These are phyloP conservation scores for Congeria kusceri DNA, from an alignment of 2,888 invertebrate genomes.

Conservation along the genomic window DNA sequence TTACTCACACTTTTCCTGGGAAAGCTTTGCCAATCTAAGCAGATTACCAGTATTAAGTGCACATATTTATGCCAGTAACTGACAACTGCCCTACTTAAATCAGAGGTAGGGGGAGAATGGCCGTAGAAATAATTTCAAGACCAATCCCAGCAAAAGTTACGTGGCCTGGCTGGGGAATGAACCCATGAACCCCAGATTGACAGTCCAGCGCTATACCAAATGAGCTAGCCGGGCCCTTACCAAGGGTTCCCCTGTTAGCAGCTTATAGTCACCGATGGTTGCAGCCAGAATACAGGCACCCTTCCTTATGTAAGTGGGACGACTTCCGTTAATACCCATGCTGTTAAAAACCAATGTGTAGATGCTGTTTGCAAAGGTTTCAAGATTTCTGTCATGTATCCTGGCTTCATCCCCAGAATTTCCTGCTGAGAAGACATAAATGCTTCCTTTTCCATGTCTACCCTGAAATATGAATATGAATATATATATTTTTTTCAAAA, in stretches of 20 bases:
- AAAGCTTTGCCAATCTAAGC: too few species aligned
- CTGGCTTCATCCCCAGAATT: neutral
- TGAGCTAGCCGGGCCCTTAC: neutral
- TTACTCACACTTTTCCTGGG: too few species aligned
- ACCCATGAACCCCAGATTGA: too few species aligned
- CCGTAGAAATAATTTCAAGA: too few species aligned
- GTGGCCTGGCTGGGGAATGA: too few species aligned
- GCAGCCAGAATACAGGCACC: constrained; percentile 3
- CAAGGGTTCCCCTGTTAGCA: neutral
- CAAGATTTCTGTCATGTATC: neutral
- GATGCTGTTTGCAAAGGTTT: neutral
- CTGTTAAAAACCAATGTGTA: neutral
- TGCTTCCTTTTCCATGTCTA: constrained; percentile 2
- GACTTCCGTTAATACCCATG: neutral
- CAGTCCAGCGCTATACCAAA: too few species aligned
- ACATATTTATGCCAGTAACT: too few species aligned
- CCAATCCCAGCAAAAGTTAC: too few species aligned
- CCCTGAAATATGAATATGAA: neutral
- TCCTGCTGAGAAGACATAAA: constrained; percentile 4
- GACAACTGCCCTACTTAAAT: too few species aligned
- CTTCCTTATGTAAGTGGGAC: constrained; percentile 1
- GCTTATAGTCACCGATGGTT: neutral
- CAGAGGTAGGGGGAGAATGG: too few species aligned
- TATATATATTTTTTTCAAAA: too few species aligned
- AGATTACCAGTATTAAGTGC: too few species aligned